Conservation (phyloP, 1,140 invertebrate species). For the Pachypsylla venusta region DNA sequence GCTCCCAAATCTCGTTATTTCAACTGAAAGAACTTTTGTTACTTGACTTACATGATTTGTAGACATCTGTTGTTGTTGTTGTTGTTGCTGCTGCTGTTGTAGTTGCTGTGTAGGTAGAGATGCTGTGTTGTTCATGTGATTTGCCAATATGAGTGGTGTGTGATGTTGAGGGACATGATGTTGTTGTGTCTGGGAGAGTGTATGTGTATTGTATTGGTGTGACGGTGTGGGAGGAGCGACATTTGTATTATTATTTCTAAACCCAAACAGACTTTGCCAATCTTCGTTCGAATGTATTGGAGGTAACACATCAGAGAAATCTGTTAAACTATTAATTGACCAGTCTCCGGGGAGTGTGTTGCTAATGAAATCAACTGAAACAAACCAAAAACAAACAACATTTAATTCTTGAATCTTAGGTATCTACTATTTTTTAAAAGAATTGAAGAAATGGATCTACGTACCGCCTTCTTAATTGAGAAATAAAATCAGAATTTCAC, state of each 20-base stretch:
- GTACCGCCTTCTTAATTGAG: too few relatives aligned
- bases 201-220: not conserved
- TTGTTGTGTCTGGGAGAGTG: not conserved
- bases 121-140: conserved; percentile 22
- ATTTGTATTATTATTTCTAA: conserved; percentile 19
- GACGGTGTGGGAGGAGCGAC: not conserved
- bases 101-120: conserved; percentile 29
- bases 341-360: conserved; percentile 32
- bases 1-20: too few relatives aligned
- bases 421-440: too few relatives aligned
- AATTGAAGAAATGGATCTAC: too few relatives aligned
- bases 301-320: conserved; percentile 38
- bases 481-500: too few relatives aligned
- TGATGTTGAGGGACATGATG: not conserved
- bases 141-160: conserved; percentile 18
- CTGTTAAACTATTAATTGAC: conserved; percentile 34
- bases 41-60: conserved; percentile 24
- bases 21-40: too few relatives aligned
- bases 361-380: conserved; percentile 9
- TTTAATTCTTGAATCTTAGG: too few relatives aligned
- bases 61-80: conserved; percentile 27
- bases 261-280: conserved; percentile 40
- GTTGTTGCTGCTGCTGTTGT: conserved; percentile 12
- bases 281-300: conserved; percentile 37
- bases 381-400: too few relatives aligned